A percentile compares a stretch with the other conserved stretches of the same genome.
These are phyloP conservation scores for Myrmecobius fasciatus DNA, from an alignment of 2,113 vertebrate species.

Conservation along the genomic window DNA sequence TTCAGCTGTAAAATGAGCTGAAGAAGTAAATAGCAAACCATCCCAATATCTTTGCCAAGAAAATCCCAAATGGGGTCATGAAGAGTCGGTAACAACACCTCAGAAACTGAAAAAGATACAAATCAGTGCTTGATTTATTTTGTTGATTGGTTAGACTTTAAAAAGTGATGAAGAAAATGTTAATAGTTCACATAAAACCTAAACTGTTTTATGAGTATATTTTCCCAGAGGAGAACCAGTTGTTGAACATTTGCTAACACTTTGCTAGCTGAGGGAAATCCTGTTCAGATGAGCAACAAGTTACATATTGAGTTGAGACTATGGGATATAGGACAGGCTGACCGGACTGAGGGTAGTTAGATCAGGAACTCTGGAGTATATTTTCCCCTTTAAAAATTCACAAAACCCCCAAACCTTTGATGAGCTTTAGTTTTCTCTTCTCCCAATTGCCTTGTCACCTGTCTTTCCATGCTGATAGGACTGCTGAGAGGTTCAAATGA, in stretches of 20 bases:
- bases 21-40: no score
- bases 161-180: background rate
- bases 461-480: background rate
- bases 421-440: background rate
- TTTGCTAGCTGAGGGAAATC: no score
- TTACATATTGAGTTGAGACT: background rate
- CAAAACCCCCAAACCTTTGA: background rate
- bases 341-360: background rate
- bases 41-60: no score
- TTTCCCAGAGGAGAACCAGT: background rate
- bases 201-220: background rate
- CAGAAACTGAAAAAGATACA: background rate
- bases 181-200: background rate
- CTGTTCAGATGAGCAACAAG: background rate
- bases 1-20: no score
- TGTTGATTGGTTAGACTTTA: background rate
- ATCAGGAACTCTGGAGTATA: background rate
- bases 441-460: background rate
- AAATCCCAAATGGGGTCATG: no score
- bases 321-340: background rate
- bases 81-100: background rate
- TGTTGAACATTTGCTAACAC: background rate
- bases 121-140: background rate
- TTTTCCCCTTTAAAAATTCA: background rate
- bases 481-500: background rate